Evolutionary conservation across 2,888 invertebrate species (phyloP).

Genomic region (Drosophila peninsularis): DNA sequence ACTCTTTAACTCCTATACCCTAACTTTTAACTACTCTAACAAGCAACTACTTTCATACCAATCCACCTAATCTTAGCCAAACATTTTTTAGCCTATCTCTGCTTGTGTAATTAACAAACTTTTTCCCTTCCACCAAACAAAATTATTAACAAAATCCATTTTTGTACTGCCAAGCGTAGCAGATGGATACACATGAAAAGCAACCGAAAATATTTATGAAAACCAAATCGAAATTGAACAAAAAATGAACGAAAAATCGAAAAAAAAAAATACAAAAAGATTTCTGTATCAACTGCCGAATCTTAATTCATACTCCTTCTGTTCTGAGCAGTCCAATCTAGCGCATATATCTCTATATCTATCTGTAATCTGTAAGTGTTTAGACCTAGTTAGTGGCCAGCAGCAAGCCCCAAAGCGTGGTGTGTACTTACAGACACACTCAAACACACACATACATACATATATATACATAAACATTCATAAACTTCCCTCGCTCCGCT

Average conservation of each 20-base stretch:
- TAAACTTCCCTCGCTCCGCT: conserved; percentile 9
- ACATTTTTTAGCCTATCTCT: conserved; percentile 29
- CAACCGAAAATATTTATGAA: conserved; percentile 32
- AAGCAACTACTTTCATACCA: conserved; percentile 36
- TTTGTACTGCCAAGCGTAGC: conserved; percentile 58
- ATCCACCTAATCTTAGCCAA: conserved; percentile 28
- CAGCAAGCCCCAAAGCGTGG: conserved; percentile 3
- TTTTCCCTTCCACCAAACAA: conserved; percentile 6
- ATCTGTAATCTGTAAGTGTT: conserved; percentile 6
- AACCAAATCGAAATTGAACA: conserved; percentile 13
- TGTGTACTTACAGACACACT: conserved; percentile 35
- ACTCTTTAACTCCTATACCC: conserved; percentile 26
- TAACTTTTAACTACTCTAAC: conserved; percentile 21
- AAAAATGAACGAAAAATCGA: conserved; percentile 1
- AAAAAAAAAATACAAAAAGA: conserved; percentile 54
- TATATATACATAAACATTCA: conserved; percentile 15
- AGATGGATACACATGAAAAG: conserved; percentile 62
- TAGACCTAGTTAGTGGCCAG: conserved; percentile 22
- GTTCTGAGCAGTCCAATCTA: conserved; percentile 76
- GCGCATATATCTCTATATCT: conserved; percentile 10
- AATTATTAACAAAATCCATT: no score
- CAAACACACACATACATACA: conserved; percentile 16
- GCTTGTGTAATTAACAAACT: conserved; percentile 51
- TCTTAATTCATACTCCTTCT: conserved; percentile 84
- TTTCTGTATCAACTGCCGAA: conserved; percentile 84